A percentile compares a stretch with the other conserved stretches of the same genome.
Evolutionary conservation across 2,888 invertebrate species (phyloP).

Genomic region (Pterostichus niger): DNA sequence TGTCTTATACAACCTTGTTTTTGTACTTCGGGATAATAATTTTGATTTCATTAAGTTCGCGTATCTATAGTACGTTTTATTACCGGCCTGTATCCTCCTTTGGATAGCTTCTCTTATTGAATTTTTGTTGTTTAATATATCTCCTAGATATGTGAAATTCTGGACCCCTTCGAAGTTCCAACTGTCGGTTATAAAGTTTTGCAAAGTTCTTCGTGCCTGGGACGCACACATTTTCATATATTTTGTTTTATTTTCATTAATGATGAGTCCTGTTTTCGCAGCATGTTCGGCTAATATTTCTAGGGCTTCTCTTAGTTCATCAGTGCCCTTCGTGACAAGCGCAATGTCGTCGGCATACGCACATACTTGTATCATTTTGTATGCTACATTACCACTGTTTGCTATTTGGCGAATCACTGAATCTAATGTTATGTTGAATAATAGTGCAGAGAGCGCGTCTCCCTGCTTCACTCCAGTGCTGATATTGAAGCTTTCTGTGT

Average conservation of each 20-base stretch:
- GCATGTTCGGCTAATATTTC: neutral
- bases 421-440: neutral
- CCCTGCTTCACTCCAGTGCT: conserved; percentile 3
- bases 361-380: neutral
- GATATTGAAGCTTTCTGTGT: neutral
- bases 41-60: no score
- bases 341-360: conserved; percentile 4
- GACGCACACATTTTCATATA: neutral
- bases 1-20: no score
- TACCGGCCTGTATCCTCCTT: no score
- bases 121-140: no score
- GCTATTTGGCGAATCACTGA: neutral
- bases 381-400: neutral
- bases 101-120: no score
- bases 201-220: no score
- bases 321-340: neutral
- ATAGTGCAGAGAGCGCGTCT: neutral
- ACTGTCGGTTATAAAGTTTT: no score
- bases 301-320: neutral
- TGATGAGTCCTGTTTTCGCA: neutral
- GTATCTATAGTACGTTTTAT: no score
- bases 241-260: conserved; percentile 21
- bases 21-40: no score
- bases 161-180: no score
- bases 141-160: no score